A percentile compares a stretch with the other conserved stretches of the same genome.
Conservation (phyloP, 2,888 invertebrate species). For the Lycia hirtaria region DNA sequence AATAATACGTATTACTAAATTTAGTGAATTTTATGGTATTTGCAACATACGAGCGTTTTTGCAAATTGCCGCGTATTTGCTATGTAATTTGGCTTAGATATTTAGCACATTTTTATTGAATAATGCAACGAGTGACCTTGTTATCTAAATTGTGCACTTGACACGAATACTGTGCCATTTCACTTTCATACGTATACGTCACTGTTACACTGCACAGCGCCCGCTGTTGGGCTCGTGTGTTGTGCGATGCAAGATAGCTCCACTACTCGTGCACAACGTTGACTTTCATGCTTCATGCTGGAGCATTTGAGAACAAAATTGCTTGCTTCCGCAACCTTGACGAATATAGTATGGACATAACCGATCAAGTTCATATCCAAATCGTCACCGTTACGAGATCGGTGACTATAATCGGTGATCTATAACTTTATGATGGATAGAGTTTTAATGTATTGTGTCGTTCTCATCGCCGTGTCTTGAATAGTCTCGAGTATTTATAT, state of each 20-base stretch:
- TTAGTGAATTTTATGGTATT: background rate
- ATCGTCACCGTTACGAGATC: background rate
- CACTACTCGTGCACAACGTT: slow-evolving; percentile 27
- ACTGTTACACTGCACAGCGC: slow-evolving; percentile 53
- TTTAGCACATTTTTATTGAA: slow-evolving; percentile 57
- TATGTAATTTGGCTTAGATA: slow-evolving; percentile 31
- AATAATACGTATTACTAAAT: background rate
- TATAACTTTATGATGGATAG: background rate
- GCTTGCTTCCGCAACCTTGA: slow-evolving; percentile 10
- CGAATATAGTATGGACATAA: background rate
- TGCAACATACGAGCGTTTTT: slow-evolving; percentile 8
- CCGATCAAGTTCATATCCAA: background rate
- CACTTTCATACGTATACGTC: slow-evolving; percentile 81
- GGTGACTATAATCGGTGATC: too few relatives aligned
- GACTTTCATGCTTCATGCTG: slow-evolving; percentile 18
- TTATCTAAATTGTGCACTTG: slow-evolving; percentile 85
- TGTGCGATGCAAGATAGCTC: slow-evolving; percentile 41
- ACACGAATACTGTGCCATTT: slow-evolving; percentile 84
- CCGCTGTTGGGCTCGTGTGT: slow-evolving; percentile 52
- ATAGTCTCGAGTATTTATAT: too few relatives aligned
- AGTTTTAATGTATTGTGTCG: background rate
- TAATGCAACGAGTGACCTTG: slow-evolving; percentile 82
- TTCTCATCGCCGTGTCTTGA: too few relatives aligned
- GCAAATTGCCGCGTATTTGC: slow-evolving; percentile 12
- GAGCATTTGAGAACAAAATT: slow-evolving; percentile 12